A percentile compares a stretch with the other conserved stretches of the same genome.
Conservation (phyloP, 2,888 invertebrate species). For the Onchidella celtica region DNA sequence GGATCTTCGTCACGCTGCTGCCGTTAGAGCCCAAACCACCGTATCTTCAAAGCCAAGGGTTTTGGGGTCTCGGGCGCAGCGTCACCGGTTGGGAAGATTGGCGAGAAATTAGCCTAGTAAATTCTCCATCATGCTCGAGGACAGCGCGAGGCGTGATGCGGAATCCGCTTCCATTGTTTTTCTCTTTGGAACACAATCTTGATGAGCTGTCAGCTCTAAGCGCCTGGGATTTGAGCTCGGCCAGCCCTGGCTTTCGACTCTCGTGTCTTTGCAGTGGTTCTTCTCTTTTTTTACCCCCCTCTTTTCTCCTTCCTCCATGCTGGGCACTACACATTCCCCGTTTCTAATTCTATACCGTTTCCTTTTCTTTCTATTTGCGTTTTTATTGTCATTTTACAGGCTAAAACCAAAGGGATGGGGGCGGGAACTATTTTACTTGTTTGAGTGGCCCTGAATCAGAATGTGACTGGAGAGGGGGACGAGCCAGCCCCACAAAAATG, state of each 20-base stretch:
- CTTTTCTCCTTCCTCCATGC: no score
- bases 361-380: neutral
- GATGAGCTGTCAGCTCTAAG: conserved; percentile 40
- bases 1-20: neutral
- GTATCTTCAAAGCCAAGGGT: conserved; percentile 1
- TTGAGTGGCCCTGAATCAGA: no score
- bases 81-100: conserved; percentile 15
- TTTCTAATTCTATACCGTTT: neutral
- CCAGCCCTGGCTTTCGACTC: conserved; percentile 12
- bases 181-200: conserved; percentile 8
- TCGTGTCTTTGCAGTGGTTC: conserved; percentile 11
- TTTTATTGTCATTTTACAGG: neutral
- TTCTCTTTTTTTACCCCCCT: neutral
- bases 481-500: no score
- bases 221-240: conserved; percentile 28
- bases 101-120: conserved; percentile 52
- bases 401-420: no score
- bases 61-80: conserved; percentile 2
- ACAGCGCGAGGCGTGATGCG: conserved; percentile 48
- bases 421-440: no score
- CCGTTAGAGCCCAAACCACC: neutral
- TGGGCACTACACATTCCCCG: neutral
- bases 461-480: no score
- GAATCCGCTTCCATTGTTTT: conserved; percentile 54
- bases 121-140: conserved; percentile 51